Evolutionary conservation across 2,888 invertebrate genomes (phyloP), one percentile per base, ranked within the genome.

Genomic region (Torymus auratus): DNA sequence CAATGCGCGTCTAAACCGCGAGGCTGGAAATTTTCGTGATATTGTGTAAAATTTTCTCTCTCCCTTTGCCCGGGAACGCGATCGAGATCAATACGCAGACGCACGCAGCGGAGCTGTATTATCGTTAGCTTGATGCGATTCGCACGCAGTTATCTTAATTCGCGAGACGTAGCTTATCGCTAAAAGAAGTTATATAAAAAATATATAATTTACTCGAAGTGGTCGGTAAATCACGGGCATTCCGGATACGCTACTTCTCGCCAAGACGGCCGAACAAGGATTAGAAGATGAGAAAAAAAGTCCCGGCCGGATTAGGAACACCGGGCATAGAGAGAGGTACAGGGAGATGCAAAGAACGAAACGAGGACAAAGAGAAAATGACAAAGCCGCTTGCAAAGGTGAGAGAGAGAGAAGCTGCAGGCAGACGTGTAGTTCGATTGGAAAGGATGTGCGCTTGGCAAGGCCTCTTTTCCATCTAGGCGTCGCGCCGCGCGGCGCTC

Each of bases 401-500:
- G 62, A 61, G 75, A 78, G 76, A 67, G 67, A 77, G 78, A 60
- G 52, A 56, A 62, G 62, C 75, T 67, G 72, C 75, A 56, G 73
- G 69, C 81, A 83, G 61, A 20, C 13, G 13, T 11, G 15, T 53
- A 12, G 60, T 86, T 85, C 85, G 89, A 89, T 89, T 89, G 88
- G 88, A 89, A 88, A 89, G 88, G 88, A 87, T 85, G 84, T 72
- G 83, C 84, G 84, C 53, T 28, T 61, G 67, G 85, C 86, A 86
- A 85, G 85, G 86, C 86, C 87, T 88, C 87, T 87, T 87, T 89
- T 86, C 86, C 86, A 87, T 86, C 74, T 74, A 69, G 50, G 61
- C 64, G 41, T 64, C 41, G 14, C 14, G n/a, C 85, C 84, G 20
- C 20, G n/a, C 20, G 87, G 81, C 86, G 86, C 87, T 88, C 87